Evolutionary conservation across 2,113 vertebrate species (phyloP).

Genomic region (Limnothrissa miodon): DNA sequence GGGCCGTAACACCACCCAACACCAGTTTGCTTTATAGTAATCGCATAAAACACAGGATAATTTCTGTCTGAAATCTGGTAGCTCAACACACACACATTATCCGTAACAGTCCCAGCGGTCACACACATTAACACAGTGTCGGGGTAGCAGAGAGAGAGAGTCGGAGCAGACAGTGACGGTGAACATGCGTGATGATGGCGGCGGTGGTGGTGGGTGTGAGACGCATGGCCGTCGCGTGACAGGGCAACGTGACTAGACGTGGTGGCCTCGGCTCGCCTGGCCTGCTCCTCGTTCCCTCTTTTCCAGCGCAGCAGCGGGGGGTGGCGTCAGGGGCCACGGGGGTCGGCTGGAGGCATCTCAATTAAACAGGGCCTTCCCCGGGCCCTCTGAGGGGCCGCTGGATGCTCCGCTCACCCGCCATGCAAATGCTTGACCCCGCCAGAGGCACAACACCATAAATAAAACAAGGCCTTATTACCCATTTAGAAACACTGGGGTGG

Average conservation of each 20-base stretch:
- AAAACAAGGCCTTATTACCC: conserved; percentile 85
- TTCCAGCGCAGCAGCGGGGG: not conserved
- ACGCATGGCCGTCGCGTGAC: not conserved
- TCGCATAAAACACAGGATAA: too few relatives aligned
- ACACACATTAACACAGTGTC: too few relatives aligned
- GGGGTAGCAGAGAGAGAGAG: not conserved
- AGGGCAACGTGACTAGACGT: conserved; percentile 7
- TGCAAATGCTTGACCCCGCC: conserved; percentile 83
- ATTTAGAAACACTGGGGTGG: conserved; percentile 71
- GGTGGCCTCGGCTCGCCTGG: conserved; percentile 13
- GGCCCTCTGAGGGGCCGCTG: conserved; percentile 80
- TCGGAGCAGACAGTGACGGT: not conserved
- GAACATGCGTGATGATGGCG: not conserved
- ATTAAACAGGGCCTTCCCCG: conserved; percentile 87
- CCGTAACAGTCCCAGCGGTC: too few relatives aligned
- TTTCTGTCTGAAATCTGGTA: too few relatives aligned
- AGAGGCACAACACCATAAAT: conserved; percentile 82
- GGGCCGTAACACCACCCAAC: too few relatives aligned
- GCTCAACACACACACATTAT: too few relatives aligned
- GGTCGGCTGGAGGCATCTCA: conserved; percentile 57
- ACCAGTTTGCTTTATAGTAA: too few relatives aligned
- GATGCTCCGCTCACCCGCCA: conserved; percentile 84
- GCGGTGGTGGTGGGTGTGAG: not conserved
- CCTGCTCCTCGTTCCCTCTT: not conserved
- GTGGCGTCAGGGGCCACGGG: conserved; percentile 6